These are phyloP conservation scores for Potamarius usumacintae DNA, from an alignment of 2,113 vertebrate genomes.

Conservation along the genomic window DNA sequence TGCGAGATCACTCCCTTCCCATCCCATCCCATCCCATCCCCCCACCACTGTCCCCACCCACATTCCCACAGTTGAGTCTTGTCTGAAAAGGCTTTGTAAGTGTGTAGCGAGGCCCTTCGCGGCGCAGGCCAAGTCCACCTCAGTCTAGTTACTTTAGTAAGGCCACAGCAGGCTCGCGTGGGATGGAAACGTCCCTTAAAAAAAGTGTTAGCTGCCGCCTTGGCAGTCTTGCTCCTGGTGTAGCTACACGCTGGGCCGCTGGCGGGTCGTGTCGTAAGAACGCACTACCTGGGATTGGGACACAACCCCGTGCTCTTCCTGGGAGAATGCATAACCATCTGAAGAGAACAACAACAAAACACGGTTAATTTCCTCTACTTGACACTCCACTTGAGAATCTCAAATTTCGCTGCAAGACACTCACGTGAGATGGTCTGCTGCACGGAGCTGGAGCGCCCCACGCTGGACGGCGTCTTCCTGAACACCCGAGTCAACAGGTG, in stretches of 20 bases:
- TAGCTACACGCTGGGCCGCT: slow-evolving; percentile 80
- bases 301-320: slow-evolving; percentile 96
- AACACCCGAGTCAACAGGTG: slow-evolving; percentile 94
- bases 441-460: slow-evolving; percentile 88
- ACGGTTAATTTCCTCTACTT: background rate
- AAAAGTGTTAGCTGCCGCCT: slow-evolving; percentile 61
- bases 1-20: slow-evolving; percentile 1
- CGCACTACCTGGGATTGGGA: slow-evolving; percentile 94
- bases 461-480: slow-evolving; percentile 92
- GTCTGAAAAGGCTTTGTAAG: slow-evolving; percentile 34
- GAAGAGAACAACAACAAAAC: background rate
- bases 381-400: background rate
- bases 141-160: slow-evolving; percentile 63
- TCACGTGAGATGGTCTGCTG: slow-evolving; percentile 94
- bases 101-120: slow-evolving; percentile 26
- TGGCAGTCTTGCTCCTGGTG: slow-evolving; percentile 53
- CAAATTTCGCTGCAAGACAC: slow-evolving; percentile 61
- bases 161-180: slow-evolving; percentile 69
- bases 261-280: slow-evolving; percentile 93
- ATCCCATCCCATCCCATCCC: background rate
- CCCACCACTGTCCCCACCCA: background rate
- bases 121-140: slow-evolving; percentile 34
- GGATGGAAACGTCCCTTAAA: slow-evolving; percentile 48
- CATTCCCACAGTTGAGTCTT: slow-evolving; percentile 24
- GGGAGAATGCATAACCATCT: slow-evolving; percentile 98